A percentile compares a stretch with the other conserved stretches of the same genome.
phyloP scores from a whole-genome alignment of 92 coral and sea anemone genomes.

The Siderastrea radians region DNA sequence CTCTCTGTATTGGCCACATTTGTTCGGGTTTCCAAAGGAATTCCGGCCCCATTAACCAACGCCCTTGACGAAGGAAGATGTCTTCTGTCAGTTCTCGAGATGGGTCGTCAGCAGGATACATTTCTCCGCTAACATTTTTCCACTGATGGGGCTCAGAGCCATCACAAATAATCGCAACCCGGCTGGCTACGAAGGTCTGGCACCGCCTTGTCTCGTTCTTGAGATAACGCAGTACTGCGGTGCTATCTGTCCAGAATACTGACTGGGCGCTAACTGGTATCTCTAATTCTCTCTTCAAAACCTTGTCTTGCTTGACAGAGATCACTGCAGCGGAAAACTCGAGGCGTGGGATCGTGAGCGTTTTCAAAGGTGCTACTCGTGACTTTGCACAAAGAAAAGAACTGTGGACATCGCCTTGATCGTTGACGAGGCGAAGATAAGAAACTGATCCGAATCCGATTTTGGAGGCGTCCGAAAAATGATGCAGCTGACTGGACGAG shows the following conservation, averaged over 20 bases:
- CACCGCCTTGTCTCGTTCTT: slow-evolving; percentile 30
- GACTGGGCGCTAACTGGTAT: background rate
- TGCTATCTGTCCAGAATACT: slow-evolving; percentile 53
- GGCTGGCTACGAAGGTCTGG: slow-evolving; percentile 47
- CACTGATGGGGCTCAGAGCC: slow-evolving; percentile 18
- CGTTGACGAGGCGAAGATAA: slow-evolving; percentile 3
- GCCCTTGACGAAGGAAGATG: slow-evolving; percentile 10
- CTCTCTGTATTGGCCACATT: background rate
- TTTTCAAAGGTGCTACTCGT: slow-evolving; percentile 10
- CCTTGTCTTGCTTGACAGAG: background rate
- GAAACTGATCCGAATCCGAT: slow-evolving; percentile 5
- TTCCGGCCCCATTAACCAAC: slow-evolving; percentile 51
- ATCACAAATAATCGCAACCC: slow-evolving; percentile 28
- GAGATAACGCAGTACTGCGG: slow-evolving; percentile 20
- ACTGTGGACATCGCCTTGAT: background rate
- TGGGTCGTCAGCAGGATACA: slow-evolving; percentile 40
- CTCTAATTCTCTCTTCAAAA: slow-evolving; percentile 15
- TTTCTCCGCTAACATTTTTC: slow-evolving; percentile 14
- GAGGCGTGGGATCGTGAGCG: slow-evolving; percentile 14
- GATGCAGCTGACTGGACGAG: slow-evolving; percentile 8
- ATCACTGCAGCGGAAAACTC: slow-evolving; percentile 26
- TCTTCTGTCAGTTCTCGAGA: slow-evolving; percentile 32
- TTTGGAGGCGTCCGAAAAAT: slow-evolving; percentile 23
- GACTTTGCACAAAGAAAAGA: slow-evolving; percentile 21
- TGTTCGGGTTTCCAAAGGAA: slow-evolving; percentile 15